phyloP scores from a whole-genome alignment of 1,140 invertebrate species.

The Archivesica marissinica region DNA sequence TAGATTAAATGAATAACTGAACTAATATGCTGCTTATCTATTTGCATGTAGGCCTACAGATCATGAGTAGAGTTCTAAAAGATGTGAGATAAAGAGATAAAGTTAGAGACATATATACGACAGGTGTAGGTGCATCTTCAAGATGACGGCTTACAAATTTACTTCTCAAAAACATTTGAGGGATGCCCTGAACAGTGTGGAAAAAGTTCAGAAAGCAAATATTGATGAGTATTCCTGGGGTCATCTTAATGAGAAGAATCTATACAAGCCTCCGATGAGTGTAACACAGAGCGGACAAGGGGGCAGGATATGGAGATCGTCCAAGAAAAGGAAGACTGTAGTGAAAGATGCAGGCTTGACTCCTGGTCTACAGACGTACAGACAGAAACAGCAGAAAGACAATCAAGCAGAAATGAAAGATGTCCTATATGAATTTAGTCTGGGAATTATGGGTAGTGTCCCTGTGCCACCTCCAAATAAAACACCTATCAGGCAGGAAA shows the following conservation, averaged over 20 bases:
- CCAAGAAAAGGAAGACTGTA: constrained; percentile 49
- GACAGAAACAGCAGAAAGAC: neutral
- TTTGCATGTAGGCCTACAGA: no score
- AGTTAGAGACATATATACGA: no score
- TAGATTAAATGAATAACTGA: no score
- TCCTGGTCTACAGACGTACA: neutral
- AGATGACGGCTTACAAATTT: constrained; percentile 77
- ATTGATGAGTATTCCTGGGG: constrained; percentile 77
- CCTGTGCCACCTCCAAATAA: constrained; percentile 57
- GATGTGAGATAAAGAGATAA: no score
- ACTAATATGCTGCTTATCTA: no score
- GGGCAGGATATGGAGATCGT: constrained; percentile 62
- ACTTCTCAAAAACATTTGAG: constrained; percentile 74
- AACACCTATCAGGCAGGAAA: constrained; percentile 30
- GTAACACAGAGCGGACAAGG: constrained; percentile 67
- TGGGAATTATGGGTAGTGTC: constrained; percentile 77
- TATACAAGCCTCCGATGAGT: constrained; percentile 69
- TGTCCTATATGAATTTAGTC: constrained; percentile 76
- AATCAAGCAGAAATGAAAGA: constrained; percentile 68
- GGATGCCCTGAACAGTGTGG: constrained; percentile 75
- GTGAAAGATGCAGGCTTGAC: constrained; percentile 59
- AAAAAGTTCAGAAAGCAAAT: constrained; percentile 78
- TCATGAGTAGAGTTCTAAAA: no score
- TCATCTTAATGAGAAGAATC: constrained; percentile 78
- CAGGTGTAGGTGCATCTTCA: neutral